Conservation (phyloP, 2,888 invertebrate species). For the Philopedon plagiatum region DNA sequence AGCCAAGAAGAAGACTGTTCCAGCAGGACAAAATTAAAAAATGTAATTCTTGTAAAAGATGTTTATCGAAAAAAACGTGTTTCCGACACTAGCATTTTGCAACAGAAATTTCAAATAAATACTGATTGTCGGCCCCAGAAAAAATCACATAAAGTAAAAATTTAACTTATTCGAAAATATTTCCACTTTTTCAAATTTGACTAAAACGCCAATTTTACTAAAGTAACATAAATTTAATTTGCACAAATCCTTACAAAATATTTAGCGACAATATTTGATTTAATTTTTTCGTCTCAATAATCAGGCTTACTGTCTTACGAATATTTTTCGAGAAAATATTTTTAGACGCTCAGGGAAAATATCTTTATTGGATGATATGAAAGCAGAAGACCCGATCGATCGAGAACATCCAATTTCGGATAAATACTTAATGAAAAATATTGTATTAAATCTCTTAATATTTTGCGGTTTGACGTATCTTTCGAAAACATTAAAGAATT, state of each 20-base stretch:
- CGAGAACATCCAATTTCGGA: conserved; percentile 5
- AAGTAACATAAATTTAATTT: too few relatives aligned
- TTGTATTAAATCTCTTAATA: conserved; percentile 8
- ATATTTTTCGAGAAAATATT: conserved; percentile 7
- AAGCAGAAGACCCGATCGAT: conserved; percentile 6
- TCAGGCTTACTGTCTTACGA: conserved; percentile 7
- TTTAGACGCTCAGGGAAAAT: conserved; percentile 5
- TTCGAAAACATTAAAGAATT: background rate
- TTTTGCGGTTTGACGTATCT: background rate
- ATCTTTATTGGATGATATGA: conserved; percentile 13
- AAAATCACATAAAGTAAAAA: too few relatives aligned
- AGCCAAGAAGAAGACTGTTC: too few relatives aligned
- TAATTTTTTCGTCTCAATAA: background rate
- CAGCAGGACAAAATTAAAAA: too few relatives aligned
- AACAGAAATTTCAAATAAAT: too few relatives aligned
- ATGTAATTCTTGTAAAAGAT: too few relatives aligned
- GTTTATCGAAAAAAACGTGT: too few relatives aligned
- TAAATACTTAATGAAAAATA: conserved; percentile 12
- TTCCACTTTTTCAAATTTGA: too few relatives aligned
- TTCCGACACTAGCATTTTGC: too few relatives aligned
- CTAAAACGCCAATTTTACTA: too few relatives aligned
- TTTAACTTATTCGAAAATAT: too few relatives aligned
- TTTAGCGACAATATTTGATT: background rate
- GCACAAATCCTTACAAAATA: background rate
- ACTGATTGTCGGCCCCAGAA: too few relatives aligned